phyloP scores from a whole-genome alignment of 2,888 invertebrate species.

The Pollenia labialis region DNA sequence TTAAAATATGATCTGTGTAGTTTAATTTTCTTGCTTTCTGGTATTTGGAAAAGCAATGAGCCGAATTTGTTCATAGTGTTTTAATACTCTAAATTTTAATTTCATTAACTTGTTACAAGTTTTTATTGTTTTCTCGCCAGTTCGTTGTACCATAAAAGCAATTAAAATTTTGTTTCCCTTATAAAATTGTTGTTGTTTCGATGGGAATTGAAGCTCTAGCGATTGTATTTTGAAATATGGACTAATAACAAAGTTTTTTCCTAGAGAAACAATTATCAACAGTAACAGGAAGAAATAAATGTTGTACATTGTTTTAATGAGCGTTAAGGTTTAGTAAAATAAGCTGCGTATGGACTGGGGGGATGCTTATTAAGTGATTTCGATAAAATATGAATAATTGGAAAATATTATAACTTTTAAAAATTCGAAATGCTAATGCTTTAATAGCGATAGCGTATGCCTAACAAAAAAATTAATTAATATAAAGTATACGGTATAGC shows the following conservation, averaged over 20 bases:
- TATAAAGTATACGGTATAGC: not conserved
- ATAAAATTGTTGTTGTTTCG: not conserved
- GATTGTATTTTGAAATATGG: too few species aligned
- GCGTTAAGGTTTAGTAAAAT: not conserved
- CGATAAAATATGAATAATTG: not conserved
- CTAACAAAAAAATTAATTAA: not conserved
- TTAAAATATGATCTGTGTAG: not conserved
- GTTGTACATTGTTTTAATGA: not conserved
- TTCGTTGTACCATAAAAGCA: conserved; percentile 17
- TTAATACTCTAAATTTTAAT: conserved; percentile 1
- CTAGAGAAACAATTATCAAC: not conserved
- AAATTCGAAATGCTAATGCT: not conserved
- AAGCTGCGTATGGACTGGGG: not conserved
- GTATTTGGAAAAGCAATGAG: too few species aligned
- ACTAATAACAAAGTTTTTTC: too few species aligned
- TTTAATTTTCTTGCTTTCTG: too few species aligned
- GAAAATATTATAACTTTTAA: not conserved
- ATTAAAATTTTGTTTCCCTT: conserved; percentile 2
- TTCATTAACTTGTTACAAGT: conserved; percentile 17
- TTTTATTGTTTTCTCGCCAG: not conserved
- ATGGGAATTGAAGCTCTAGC: too few species aligned
- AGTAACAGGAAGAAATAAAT: conserved; percentile 1
- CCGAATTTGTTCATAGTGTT: too few species aligned
- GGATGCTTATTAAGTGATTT: not conserved
- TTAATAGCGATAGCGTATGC: not conserved